phyloP scores from a whole-genome alignment of 2,888 invertebrate species.

The Apodemia mormo region DNA sequence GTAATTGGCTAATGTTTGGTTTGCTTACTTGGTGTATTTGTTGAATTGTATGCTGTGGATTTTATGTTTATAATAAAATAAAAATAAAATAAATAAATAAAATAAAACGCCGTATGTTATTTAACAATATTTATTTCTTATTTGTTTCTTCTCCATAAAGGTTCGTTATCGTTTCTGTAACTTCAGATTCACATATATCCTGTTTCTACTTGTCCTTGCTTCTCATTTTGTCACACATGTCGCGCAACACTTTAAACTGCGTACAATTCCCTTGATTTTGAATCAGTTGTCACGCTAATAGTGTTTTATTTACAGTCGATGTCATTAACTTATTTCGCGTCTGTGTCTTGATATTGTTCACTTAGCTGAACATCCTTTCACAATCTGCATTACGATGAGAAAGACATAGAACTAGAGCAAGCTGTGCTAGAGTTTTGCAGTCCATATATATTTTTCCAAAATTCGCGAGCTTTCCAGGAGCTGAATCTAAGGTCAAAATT shows the following conservation, averaged over 20 bases:
- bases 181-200: too few relatives aligned
- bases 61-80: too few relatives aligned
- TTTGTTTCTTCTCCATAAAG: too few relatives aligned
- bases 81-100: too few relatives aligned
- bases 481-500: conserved; percentile 27
- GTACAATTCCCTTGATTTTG: conserved; percentile 27
- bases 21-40: too few relatives aligned
- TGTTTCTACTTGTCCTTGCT: too few relatives aligned
- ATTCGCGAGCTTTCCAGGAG: conserved; percentile 28
- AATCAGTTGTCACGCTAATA: conserved; percentile 29
- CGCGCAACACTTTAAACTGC: conserved; percentile 28
- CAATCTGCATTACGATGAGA: background rate
- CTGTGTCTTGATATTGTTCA: background rate
- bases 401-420: background rate
- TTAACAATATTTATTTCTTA: too few relatives aligned
- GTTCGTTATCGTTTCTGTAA: too few relatives aligned
- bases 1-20: too few relatives aligned
- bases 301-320: conserved; percentile 25
- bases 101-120: too few relatives aligned
- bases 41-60: too few relatives aligned
- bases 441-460: conserved; percentile 28
- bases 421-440: conserved; percentile 24
- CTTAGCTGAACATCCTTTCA: background rate
- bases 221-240: conserved; percentile 21
- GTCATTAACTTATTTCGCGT: conserved; percentile 15